Evolutionary conservation across 35 echinoderm and acorn worm genomes (phyloP).

Genomic region (Strongylocentrotus purpuratus): DNA sequence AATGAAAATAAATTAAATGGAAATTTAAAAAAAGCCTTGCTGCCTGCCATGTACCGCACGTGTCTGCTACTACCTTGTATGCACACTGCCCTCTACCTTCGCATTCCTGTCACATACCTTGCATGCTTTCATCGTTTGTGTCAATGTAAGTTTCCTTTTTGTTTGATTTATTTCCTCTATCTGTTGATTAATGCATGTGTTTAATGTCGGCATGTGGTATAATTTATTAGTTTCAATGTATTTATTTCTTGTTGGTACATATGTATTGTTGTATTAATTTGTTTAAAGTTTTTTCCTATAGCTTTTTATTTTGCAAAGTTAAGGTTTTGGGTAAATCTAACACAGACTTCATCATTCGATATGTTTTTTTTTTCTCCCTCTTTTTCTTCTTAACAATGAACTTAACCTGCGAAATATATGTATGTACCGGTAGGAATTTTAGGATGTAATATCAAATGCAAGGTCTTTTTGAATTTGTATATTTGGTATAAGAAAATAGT

Average conservation of each 20-base stretch:
- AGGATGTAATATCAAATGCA: no score
- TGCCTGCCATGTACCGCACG: not conserved
- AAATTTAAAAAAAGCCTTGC: not conserved
- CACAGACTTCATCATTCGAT: not conserved
- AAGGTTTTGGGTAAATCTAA: not conserved
- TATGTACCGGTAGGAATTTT: no score
- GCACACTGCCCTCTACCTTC: not conserved
- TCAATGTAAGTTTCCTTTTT: constrained; percentile 21
- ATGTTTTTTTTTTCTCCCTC: not conserved
- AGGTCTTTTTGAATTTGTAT: no score
- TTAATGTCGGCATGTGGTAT: not conserved
- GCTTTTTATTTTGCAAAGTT: not conserved
- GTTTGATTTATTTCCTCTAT: not conserved
- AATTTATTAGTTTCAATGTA: not conserved
- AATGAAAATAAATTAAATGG: not conserved
- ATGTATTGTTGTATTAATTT: not conserved
- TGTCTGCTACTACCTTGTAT: not conserved
- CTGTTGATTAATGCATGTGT: not conserved
- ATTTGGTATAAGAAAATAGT: no score
- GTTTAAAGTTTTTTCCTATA: not conserved
- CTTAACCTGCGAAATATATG: not conserved
- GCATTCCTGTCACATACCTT: constrained; percentile 20
- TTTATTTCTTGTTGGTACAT: not conserved
- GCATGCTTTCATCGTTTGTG: constrained; percentile 41
- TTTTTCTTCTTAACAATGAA: not conserved